Evolutionary conservation across 2,797 vertebrate species (phyloP), one percentile per base, ranked within the genome.

Genomic region (Onychomys leucogaster): DNA sequence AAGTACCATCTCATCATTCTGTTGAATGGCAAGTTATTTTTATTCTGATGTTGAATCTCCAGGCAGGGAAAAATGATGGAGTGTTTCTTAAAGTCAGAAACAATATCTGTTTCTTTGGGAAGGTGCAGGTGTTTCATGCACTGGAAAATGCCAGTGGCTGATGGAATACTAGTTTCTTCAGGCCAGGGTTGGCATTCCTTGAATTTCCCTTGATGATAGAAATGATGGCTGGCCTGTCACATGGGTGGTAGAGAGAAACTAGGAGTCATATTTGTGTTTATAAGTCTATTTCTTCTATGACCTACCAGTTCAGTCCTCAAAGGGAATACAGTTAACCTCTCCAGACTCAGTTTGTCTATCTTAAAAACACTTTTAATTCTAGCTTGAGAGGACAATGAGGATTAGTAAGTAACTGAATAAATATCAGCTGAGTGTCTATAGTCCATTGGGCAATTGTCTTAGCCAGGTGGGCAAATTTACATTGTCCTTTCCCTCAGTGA

Each of bases 151-250:
- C 6, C 59, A 82, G 23, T 89, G 57, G 0, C 43, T 73, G 27
- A 55, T 92, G n/a, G 73, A 52, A 16, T 25, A 27, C n/a, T 82
- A 52, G 6, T 75, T 37, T 92, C 7, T n/a, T 75, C 67, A 59
- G 69, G 55, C 71, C 27, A 61, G 52, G 29, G 17, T 59, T 12
- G 27, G 13, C 11, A 2, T 43, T 83, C 21, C 34, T 90, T 81
- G n/a, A 94, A 37, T 93, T 69, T 76, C 23, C 37, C 14, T 57
- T 71, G 76, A 73, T 92, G 59, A 86, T 71, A 55, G 76, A 92
- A 93, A 46, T 76, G 17, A 52, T n/a, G 7, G 1, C 67, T 61
- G 32, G 67, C 10, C 1, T 29, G 23, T 73, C 32, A 0, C 59
- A 11, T 16, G 17, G 57, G 4, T 46, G 63, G 27, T 59, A 27